Base-by-base conservation (phyloP, 2,113 vertebrate species). In the Aldabrachelys gigantea region DNA sequence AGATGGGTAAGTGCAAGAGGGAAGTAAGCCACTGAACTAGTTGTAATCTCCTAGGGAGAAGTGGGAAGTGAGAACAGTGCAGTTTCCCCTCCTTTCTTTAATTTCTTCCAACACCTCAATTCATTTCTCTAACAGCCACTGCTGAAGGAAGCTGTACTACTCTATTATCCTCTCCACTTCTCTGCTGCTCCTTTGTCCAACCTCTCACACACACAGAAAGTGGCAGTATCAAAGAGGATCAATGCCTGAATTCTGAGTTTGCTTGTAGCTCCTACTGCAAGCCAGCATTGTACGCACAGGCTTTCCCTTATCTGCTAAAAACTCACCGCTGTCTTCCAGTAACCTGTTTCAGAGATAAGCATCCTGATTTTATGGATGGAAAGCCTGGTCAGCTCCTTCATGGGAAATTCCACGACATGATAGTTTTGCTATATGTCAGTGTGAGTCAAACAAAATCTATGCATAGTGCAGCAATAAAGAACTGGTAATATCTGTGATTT, bases 341-440 rank as follows among this genome's bases (percentile, higher is more conserved):
- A 1, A 1, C 38, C 79, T 80, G 62, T 52, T 52, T 59, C 11
- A 25, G 38, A 82, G 62, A 80, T 69, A 54, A 62, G 3, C 12
- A 10, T n/a, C 47, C 6, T 83, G 21, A 0, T 3, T 85, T 87
- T 50, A 3, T 21, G 80, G 82, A 57, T 88, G 25, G 16, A 5
- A 52, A 44, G 24, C 4, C 24, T 12, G 5, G 13, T 72, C 44
- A 14, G 16, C 53, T 76, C 88, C 49, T 41, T 0, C 0, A 82
- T 59, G 72, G 65, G 17, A n/a, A 79, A 52, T 87, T 47, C 54
- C 62, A 54, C 80, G 50, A 82, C 10, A 4, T 41, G 27, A 29
- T 89, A 54, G 72, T 79, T 79, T 57, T 59, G 10, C n/a, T 10
- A 6, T 2, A 17, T 78, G 8, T 78, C 56, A 88, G 53, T 12